phyloP scores from a whole-genome alignment of 2,888 invertebrate genomes.

The Monopis laevigella region DNA sequence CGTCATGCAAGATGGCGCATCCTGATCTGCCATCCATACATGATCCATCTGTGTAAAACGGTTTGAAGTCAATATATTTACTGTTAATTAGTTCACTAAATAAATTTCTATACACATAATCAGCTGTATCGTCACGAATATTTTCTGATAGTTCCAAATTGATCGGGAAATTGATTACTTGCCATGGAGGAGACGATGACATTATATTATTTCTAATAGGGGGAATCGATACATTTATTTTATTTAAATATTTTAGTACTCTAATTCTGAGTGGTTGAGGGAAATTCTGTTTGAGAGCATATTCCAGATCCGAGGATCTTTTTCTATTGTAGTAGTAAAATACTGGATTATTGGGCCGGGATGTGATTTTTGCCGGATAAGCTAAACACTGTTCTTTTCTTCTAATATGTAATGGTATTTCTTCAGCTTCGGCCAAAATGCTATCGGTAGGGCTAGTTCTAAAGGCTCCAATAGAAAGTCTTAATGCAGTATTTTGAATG shows the following conservation, averaged over 20 bases:
- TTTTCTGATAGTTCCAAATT: too few species aligned
- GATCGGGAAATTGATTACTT: not conserved
- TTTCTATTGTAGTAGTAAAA: conserved; percentile 1
- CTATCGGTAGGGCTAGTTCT: not conserved
- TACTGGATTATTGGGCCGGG: not conserved
- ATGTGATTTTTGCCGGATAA: not conserved
- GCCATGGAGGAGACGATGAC: not conserved
- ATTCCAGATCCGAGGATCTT: too few species aligned
- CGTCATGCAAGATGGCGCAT: conserved; percentile 1
- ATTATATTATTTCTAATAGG: not conserved
- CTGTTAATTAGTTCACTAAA: conserved; percentile 2
- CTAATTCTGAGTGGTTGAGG: not conserved
- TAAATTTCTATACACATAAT: too few species aligned
- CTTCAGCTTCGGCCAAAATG: conserved; percentile 1
- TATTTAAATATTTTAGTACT: not conserved
- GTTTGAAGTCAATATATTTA: conserved; percentile 4
- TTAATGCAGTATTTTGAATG: conserved; percentile 2
- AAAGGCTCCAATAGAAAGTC: conserved; percentile 1
- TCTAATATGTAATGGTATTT: not conserved
- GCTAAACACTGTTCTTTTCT: not conserved
- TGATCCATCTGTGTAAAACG: conserved; percentile 11
- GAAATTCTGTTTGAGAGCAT: not conserved
- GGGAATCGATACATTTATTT: not conserved
- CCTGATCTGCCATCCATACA: conserved; percentile 3
- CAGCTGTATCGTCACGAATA: too few species aligned